Percentiles rank a stretch among this genome's conserved stretches.
These are phyloP conservation scores for Craseonycteris thonglongyai DNA, from an alignment of 2,113 vertebrate species.

Conservation along the genomic window DNA sequence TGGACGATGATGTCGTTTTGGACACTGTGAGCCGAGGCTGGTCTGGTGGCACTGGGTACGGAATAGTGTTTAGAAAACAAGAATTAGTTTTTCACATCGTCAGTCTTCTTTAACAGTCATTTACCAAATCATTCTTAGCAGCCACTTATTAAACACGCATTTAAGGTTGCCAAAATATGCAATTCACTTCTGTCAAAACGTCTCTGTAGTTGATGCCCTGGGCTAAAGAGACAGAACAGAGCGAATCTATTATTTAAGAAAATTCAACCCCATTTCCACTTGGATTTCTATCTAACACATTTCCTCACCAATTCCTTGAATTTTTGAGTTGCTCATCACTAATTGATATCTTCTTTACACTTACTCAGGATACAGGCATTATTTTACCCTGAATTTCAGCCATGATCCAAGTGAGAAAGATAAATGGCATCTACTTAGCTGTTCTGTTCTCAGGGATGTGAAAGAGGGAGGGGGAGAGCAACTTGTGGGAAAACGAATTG, in stretches of 20 bases:
- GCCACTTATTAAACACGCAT: slow-evolving; percentile 70
- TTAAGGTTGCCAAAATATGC: slow-evolving; percentile 71
- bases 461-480: neutral
- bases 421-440: neutral
- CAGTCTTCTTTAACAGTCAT: slow-evolving; percentile 59
- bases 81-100: slow-evolving; percentile 61
- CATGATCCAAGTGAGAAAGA: neutral
- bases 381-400: neutral
- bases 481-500: neutral
- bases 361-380: neutral
- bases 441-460: neutral
- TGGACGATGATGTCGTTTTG: slow-evolving; percentile 98
- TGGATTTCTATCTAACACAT: slow-evolving; percentile 38
- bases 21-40: slow-evolving; percentile 98
- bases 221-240: slow-evolving; percentile 57
- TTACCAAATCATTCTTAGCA: slow-evolving; percentile 59
- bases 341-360: neutral
- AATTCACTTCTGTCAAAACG: slow-evolving; percentile 77
- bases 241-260: slow-evolving; percentile 41
- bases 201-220: slow-evolving; percentile 73
- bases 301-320: slow-evolving; percentile 20
- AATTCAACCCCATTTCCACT: slow-evolving; percentile 51
- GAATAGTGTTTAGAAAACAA: slow-evolving; percentile 71
- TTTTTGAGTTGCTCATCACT: neutral
- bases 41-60: slow-evolving; percentile 91